These are phyloP conservation scores for Epinotia demarniana DNA, from an alignment of 2,888 invertebrate species.

Conservation along the genomic window DNA sequence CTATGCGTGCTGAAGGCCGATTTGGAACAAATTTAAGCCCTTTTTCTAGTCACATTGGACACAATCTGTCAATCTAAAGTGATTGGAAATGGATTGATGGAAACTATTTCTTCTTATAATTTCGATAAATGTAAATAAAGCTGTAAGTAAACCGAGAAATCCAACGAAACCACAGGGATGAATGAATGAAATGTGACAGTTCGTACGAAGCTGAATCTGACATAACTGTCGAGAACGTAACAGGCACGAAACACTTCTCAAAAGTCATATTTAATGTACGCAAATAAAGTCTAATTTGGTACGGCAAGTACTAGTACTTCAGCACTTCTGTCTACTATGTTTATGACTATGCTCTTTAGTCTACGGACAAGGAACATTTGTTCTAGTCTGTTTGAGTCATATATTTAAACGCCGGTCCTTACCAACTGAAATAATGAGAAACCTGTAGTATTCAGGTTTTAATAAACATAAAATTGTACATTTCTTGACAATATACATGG, in stretches of 20 bases:
- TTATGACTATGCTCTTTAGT: constrained; percentile 21
- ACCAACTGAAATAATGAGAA: too few relatives aligned
- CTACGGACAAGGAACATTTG: constrained; percentile 25
- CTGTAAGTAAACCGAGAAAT: constrained; percentile 45
- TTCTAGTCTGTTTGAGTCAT: background rate
- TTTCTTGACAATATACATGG: too few relatives aligned
- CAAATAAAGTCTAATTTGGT: background rate
- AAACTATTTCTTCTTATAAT: constrained; percentile 34
- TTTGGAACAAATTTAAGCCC: constrained; percentile 68
- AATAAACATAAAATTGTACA: too few relatives aligned
- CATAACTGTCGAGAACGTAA: constrained; percentile 12
- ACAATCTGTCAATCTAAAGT: constrained; percentile 29
- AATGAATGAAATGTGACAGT: constrained; percentile 45
- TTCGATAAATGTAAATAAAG: constrained; percentile 45
- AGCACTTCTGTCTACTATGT: background rate
- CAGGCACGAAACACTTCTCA: background rate
- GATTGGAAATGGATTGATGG: constrained; percentile 16
- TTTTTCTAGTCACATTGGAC: constrained; percentile 61
- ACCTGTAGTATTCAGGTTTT: too few relatives aligned
- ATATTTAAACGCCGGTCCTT: background rate
- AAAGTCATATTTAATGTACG: background rate
- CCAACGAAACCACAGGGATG: constrained; percentile 43
- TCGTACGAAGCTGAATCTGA: constrained; percentile 32
- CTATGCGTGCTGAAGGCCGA: constrained; percentile 72
- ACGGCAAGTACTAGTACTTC: background rate